These are phyloP conservation scores for Entomobrya multifasciata DNA, from an alignment of 2,888 invertebrate species.

Conservation along the genomic window DNA sequence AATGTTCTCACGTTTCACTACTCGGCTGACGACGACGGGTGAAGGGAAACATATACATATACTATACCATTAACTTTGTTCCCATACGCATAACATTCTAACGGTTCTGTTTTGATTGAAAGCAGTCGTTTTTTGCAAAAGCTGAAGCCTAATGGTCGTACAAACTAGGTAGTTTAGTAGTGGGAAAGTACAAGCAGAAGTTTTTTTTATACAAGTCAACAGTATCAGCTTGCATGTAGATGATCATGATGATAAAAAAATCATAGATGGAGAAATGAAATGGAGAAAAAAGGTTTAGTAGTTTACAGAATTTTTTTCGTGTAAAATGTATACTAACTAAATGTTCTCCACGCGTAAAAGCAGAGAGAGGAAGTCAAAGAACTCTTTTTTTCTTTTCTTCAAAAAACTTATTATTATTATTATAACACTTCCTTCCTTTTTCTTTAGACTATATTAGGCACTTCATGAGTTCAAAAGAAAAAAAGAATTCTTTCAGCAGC, in stretches of 20 bases:
- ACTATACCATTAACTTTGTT: not conserved
- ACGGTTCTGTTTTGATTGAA: slow-evolving; percentile 60
- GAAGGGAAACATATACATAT: not conserved
- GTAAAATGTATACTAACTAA: slow-evolving; percentile 35
- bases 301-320: slow-evolving; percentile 16
- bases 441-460: not conserved
- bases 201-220: not conserved
- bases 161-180: not conserved
- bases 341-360: slow-evolving; percentile 64
- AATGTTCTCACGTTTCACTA: slow-evolving; percentile 34
- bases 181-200: not conserved
- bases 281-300: slow-evolving; percentile 52
- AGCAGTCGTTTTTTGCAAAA: slow-evolving; percentile 53
- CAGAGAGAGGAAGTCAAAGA: slow-evolving; percentile 64
- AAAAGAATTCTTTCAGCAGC: slow-evolving; percentile 17
- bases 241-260: not conserved
- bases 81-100: slow-evolving; percentile 2
- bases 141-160: too few relatives aligned
- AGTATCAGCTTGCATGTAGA: slow-evolving; percentile 29
- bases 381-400: slow-evolving; percentile 59
- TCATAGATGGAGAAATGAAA: too few relatives aligned
- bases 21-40: not conserved
- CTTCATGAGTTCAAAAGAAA: not conserved
- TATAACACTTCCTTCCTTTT: slow-evolving; percentile 56
- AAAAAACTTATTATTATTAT: slow-evolving; percentile 46